A percentile compares a stretch with the other conserved stretches of the same genome.
Evolutionary conservation across 2,113 vertebrate species (phyloP).

Genomic region (Lepisosteus oculatus): DNA sequence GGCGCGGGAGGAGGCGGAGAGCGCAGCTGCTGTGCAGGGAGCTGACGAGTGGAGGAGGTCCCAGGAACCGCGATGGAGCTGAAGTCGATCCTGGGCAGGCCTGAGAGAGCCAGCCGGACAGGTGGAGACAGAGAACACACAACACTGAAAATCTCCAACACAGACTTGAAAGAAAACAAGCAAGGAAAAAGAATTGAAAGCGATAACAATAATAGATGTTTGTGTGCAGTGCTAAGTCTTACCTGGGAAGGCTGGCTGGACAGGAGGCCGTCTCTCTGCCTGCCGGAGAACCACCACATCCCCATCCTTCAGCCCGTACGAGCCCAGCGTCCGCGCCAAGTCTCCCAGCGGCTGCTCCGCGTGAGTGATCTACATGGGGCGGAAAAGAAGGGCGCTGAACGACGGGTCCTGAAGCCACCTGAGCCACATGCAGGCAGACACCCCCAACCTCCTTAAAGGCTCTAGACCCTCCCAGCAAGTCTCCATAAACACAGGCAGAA

Average conservation of each 20-base stretch:
- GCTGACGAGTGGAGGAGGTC: constrained; percentile 62
- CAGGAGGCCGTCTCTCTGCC: constrained; percentile 70
- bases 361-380: constrained; percentile 76
- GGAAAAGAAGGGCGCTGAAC: constrained; percentile 8
- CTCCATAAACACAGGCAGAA: constrained; percentile 14
- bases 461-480: not conserved
- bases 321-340: constrained; percentile 84
- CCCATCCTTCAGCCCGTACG: constrained; percentile 93
- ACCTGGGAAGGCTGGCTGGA: constrained; percentile 57
- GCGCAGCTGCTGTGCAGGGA: constrained; percentile 33
- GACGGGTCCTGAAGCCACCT: too few relatives aligned
- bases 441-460: constrained; percentile 18
- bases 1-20: constrained; percentile 37
- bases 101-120: constrained; percentile 42
- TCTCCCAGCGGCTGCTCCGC: constrained; percentile 86
- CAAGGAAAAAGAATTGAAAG: not conserved
- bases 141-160: not conserved
- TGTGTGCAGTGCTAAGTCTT: not conserved
- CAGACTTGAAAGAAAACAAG: not conserved
- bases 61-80: constrained; percentile 91
- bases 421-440: not conserved
- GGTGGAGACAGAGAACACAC: not conserved
- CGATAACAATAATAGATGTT: not conserved
- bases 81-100: constrained; percentile 92
- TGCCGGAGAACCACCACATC: constrained; percentile 92